These are phyloP conservation scores for Misgurnus mizolepis DNA, from an alignment of 2,113 vertebrate species.

Conservation along the genomic window DNA sequence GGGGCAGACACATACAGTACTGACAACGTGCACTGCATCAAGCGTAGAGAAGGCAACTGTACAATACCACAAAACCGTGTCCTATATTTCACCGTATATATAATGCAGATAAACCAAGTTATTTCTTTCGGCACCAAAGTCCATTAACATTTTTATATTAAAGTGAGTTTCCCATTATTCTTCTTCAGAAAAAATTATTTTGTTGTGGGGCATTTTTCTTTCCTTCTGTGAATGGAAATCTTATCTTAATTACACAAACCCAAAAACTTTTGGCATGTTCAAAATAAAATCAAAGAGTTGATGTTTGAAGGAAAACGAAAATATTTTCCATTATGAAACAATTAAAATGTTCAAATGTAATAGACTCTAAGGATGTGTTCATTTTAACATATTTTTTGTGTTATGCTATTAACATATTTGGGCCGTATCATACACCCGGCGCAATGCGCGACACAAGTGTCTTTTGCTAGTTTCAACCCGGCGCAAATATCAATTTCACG, in stretches of 20 bases:
- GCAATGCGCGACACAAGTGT: too few relatives aligned
- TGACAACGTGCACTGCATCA: constrained; percentile 3
- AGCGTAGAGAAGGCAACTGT: background rate
- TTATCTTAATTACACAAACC: constrained; percentile 48
- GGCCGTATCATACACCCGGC: too few relatives aligned
- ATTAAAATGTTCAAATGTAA: too few relatives aligned
- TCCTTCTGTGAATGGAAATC: constrained; percentile 32
- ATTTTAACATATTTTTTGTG: too few relatives aligned
- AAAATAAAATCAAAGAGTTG: background rate
- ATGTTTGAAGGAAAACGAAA: background rate
- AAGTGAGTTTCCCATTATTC: constrained; percentile 43
- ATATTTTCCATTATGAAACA: background rate
- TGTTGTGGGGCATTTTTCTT: background rate
- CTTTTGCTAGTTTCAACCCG: too few relatives aligned
- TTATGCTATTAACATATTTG: too few relatives aligned
- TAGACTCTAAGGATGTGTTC: too few relatives aligned
- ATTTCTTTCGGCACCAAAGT: background rate
- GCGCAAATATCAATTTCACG: too few relatives aligned
- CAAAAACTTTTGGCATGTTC: constrained; percentile 20
- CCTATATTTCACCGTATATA: constrained; percentile 1
- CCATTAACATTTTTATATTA: constrained; percentile 52
- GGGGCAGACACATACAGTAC: background rate
- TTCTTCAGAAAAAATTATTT: constrained; percentile 9
- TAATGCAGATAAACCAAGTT: constrained; percentile 10
- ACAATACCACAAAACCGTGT: background rate